Evolutionary conservation across 2,888 invertebrate genomes (phyloP).

Genomic region (Syrphus vitripennis): DNA sequence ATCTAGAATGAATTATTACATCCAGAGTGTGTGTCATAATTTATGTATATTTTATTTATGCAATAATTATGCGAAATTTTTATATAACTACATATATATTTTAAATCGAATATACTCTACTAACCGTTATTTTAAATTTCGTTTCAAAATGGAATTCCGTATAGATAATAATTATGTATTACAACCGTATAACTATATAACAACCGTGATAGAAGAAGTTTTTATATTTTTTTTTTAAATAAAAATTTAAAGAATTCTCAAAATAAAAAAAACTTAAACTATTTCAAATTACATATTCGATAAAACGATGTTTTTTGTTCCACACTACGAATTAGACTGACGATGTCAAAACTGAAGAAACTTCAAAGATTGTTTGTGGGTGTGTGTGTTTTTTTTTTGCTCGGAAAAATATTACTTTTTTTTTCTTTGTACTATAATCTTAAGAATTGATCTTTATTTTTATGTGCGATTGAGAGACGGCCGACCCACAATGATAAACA

Average conservation of each 20-base stretch:
- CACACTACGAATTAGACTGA: constrained; percentile 58
- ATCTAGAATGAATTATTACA: background rate
- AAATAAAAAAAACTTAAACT: background rate
- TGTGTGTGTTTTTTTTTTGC: constrained; percentile 25
- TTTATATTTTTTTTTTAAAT: background rate
- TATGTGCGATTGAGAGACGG: background rate
- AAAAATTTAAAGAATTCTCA: background rate
- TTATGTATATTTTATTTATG: background rate
- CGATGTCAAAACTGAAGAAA: constrained; percentile 11
- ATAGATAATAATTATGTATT: background rate
- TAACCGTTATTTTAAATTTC: background rate
- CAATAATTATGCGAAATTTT: background rate
- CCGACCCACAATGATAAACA: background rate
- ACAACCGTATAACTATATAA: background rate
- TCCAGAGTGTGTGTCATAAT: background rate
- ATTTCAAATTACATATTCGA: constrained; percentile 56
- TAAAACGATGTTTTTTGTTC: constrained; percentile 43
- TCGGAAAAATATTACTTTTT: background rate
- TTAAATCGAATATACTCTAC: background rate
- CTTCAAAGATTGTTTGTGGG: constrained; percentile 26
- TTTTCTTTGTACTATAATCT: constrained; percentile 24
- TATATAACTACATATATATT: no score
- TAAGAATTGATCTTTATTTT: constrained; percentile 21
- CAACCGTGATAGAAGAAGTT: background rate
- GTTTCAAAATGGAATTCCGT: background rate